Base-by-base conservation (phyloP, 2,888 invertebrate species). In the Cosmia pyralina region DNA sequence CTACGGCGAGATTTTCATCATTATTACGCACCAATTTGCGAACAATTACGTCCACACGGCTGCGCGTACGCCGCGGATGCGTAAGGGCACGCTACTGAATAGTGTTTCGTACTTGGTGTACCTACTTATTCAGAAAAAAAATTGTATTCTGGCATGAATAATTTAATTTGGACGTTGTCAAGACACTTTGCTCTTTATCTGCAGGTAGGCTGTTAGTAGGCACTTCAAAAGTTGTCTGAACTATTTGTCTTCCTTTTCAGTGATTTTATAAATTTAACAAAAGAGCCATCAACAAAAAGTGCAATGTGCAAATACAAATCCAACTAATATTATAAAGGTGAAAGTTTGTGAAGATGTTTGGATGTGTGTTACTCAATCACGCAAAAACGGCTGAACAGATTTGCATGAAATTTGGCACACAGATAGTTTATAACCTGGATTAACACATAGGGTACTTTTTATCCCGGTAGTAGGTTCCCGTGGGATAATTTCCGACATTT, bases 1-100 rank as follows among this genome's bases (percentile, higher is more conserved):
- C 72, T 76, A 64, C 69, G n/a, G 66, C 71, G 68, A 83, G 76
- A 85, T 85, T 84, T 87, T 82, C 77, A 78, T 81, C 79, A 79
- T 82, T 77, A 81, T 80, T 79, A 76, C 75, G 72, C 80, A 79
- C 69, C 80, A 73, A 84, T 85, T 85, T 82, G 77, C 67, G 77
- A 81, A 85, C 77, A 85, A 85, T 87, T 83, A 85, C 81, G 77
- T 66, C 60, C 62, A 75, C 62, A 75, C 69, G 38, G 48, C 15
- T 59, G 66, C 48, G 75, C 55, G 57, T 66, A 66, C 50, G 50
- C 5, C 0, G 55, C 8, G 22, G 41, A 72, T 28, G 68, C 69
- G 69, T 83, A 73, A 58, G 67, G 65, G 34, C 67, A 63, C 22
- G 59, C 62, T 64, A 67, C 66, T 62, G 58, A 46, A 60, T 22